Conservation (phyloP, 2,797 vertebrate species). For the Macropus fuliginosus region DNA sequence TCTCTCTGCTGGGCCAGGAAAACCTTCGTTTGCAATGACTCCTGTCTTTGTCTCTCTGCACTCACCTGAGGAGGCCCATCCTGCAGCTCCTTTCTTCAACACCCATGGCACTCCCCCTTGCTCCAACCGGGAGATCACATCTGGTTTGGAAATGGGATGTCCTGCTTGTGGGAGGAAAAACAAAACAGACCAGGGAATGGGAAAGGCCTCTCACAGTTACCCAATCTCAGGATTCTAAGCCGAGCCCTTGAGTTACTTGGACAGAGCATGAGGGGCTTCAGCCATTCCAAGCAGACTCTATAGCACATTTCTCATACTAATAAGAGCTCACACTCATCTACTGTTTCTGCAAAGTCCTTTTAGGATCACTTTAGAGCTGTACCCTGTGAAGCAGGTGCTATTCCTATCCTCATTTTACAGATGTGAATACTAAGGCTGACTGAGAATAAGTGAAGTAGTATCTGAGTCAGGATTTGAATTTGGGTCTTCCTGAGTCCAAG, state of each 20-base stretch:
- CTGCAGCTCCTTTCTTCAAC: not conserved
- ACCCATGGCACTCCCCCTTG: not conserved
- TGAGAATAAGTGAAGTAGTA: not conserved
- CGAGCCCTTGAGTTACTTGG: fast-evolving
- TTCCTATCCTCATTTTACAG: not conserved
- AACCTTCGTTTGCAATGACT: not conserved
- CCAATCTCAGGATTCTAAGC: too few species aligned
- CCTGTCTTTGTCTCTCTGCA: not conserved
- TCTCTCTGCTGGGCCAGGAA: not conserved
- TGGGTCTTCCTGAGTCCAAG: not conserved
- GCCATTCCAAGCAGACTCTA: not conserved
- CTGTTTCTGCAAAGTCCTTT: too few species aligned
- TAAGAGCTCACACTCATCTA: too few species aligned
- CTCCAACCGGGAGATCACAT: not conserved
- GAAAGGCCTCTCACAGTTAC: not conserved
- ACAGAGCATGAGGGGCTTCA: not conserved
- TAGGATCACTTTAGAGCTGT: too few species aligned
- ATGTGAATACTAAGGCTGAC: not conserved
- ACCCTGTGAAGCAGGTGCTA: not conserved
- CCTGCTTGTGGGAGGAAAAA: not conserved
- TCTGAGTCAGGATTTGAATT: not conserved
- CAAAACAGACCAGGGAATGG: not conserved
- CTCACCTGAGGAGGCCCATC: not conserved
- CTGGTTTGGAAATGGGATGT: not conserved
- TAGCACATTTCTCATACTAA: too few species aligned